Percentiles rank a stretch among this genome's conserved stretches.
Evolutionary conservation across 1,140 invertebrate genomes (phyloP).

Genomic region (Hyles vespertilio): DNA sequence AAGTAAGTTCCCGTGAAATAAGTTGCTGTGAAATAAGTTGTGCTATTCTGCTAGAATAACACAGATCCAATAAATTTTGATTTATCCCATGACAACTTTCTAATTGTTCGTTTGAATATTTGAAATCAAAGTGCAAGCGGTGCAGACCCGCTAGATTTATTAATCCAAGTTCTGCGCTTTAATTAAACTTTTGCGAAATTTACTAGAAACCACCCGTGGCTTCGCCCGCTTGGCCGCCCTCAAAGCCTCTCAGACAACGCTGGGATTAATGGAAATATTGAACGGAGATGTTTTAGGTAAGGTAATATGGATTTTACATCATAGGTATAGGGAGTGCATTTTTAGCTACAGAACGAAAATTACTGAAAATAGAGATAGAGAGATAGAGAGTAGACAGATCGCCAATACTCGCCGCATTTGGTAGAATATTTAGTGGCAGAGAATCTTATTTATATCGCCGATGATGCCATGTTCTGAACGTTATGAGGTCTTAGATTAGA

Average conservation of each 20-base stretch:
- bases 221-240: constrained; percentile 6
- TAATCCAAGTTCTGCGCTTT: constrained; percentile 12
- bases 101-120: background rate
- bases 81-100: constrained; percentile 9
- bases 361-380: too few relatives aligned
- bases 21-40: constrained; percentile 5
- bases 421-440: too few relatives aligned
- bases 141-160: constrained; percentile 7
- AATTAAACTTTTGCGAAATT: constrained; percentile 23
- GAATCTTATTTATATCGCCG: too few relatives aligned
- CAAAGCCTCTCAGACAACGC: background rate
- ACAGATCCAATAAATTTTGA: constrained; percentile 1
- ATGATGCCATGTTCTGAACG: too few relatives aligned
- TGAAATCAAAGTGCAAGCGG: constrained; percentile 2
- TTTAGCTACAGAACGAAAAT: too few relatives aligned
- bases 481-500: too few relatives aligned
- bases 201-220: constrained; percentile 9
- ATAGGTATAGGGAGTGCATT: too few relatives aligned
- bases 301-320: too few relatives aligned
- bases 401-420: too few relatives aligned
- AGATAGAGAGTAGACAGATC: too few relatives aligned
- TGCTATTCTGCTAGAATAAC: constrained; percentile 1
- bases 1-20: background rate
- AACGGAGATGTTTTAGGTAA: too few relatives aligned
- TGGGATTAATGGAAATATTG: too few relatives aligned